Base-by-base conservation (phyloP, 2,797 vertebrate species). In the Siniperca undulata region DNA sequence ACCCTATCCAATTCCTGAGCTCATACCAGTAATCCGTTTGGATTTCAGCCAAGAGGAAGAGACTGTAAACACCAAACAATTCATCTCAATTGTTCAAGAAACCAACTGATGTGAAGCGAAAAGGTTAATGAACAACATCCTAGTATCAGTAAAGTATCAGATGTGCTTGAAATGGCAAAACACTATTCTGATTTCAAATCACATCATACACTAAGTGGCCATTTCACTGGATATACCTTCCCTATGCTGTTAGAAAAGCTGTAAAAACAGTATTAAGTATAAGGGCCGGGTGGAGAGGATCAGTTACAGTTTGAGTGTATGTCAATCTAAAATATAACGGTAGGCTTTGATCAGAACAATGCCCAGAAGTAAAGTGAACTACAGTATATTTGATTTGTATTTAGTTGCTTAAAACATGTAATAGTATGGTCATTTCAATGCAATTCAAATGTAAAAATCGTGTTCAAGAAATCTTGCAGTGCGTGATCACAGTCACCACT, bases 31-130 rank as follows among this genome's bases (percentile, higher is more conserved):
- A 38, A 72, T 77, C 7, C 53, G 1, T 61, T 67, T 78, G 61
- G 50, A 78, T 69, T n/a, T 68, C 27, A 27, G 65, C 61, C 74
- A 64, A 60, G 44, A 56, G 64, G 38, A 74, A 70, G n/a, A 55
- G 62, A 77, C 58, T 66, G 62, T 44, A 73, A 86, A 73, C 46
- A 22, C 5, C 17, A 55, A 62, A 64, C 1, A 74, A 24, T 59
- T 80, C 11, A 69, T 71, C 38, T 58, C 59, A 3, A 68, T 48
- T 80, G 55, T 84, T 77, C 24, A 40, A 50, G n/a, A 67, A 55
- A 58, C 6, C 48, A 50, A 34, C 17, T n/a, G 19, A 30, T 1
- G 4, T 61, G n/a, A 68, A 50, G 58, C 34, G 72, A 38, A 30
- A 73, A 69, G n/a, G 48, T n/a, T 9, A 10, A 3, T 70, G 46